Conservation (phyloP, 1,140 invertebrate species). For the Drepana arcuata region DNA sequence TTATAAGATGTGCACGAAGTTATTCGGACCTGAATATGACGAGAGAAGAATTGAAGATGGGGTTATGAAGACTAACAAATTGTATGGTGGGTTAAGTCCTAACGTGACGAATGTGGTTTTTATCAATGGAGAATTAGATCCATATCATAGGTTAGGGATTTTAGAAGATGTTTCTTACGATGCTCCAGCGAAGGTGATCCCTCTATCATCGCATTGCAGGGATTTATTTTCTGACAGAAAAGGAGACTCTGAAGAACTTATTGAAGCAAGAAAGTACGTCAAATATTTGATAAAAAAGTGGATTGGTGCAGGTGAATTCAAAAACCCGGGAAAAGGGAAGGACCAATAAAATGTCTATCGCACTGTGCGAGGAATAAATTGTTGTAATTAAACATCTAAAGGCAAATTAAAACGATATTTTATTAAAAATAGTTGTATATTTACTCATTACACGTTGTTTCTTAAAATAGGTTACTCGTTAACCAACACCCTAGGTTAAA, state of each 20-base stretch:
- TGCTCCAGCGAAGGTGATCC: slow-evolving; percentile 39
- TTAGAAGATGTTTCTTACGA: slow-evolving; percentile 51
- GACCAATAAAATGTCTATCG: no score
- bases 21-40: slow-evolving; percentile 44
- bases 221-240: slow-evolving; percentile 34
- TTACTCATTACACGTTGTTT: slow-evolving; percentile 53
- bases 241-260: slow-evolving; percentile 35
- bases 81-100: slow-evolving; percentile 74
- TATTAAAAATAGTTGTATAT: slow-evolving; percentile 56
- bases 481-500: slow-evolving; percentile 57
- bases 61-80: slow-evolving; percentile 71
- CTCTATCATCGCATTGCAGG: slow-evolving; percentile 40
- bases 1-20: slow-evolving; percentile 27
- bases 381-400: no score
- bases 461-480: slow-evolving; percentile 61
- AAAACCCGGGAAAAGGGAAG: no score
- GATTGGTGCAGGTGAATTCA: slow-evolving; percentile 34
- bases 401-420: slow-evolving; percentile 8
- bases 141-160: slow-evolving; percentile 75
- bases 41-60: slow-evolving; percentile 55
- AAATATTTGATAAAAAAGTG: slow-evolving; percentile 50
- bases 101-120: slow-evolving; percentile 75
- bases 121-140: slow-evolving; percentile 77
- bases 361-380: no score
- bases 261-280: slow-evolving; percentile 35